Evolutionary conservation across 2,113 vertebrate genomes (phyloP), one percentile per base, ranked within the genome.

Genomic region (Ageneiosus marmoratus): DNA sequence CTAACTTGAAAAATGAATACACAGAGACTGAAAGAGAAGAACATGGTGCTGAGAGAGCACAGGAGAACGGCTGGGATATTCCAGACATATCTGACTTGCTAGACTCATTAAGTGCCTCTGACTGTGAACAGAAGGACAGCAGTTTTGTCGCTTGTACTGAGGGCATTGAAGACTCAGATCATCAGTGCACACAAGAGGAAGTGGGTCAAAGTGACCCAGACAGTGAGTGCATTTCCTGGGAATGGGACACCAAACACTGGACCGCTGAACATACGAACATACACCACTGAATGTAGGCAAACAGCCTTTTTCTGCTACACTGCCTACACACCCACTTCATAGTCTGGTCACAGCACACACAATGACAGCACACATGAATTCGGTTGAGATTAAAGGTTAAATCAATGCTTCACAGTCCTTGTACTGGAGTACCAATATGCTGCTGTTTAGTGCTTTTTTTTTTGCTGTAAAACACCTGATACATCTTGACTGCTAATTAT

Each of bases 81-180:
- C 92, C 93, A 74, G 94, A 94, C 87, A 94, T 94, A 74, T 94
- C 93, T 13, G 91, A 94, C 79, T 87, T 94, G 70, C 87, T 95
- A 80, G 93, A 93, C 70, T 91, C 91, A 5, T 74, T 91, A 41
- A 87, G 85, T 29, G 88, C 92, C 3, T 77, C 77, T 72, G 85
- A 85, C 5, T 34, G 72, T 53, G 62, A 37, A 22, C 63, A 73
- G 48, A 50, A 72, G 18, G 50, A 65, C 78, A 20, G 67, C 27
- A 44, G 20, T 10, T 24, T 27, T 18, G 37, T 82, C 76, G 77
- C 18, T 37, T 29, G n/a, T 46, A 51, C 56, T 0, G 48, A 34
- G 32, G 20, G 0, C 24, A 24, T 48, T 63, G 41, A 53, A 48
- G 80, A 50, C 51, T 62, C 62, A 16, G 85, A 81, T 4, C 60